phyloP scores from a whole-genome alignment of 2,888 invertebrate genomes.

The Hedya salicella region DNA sequence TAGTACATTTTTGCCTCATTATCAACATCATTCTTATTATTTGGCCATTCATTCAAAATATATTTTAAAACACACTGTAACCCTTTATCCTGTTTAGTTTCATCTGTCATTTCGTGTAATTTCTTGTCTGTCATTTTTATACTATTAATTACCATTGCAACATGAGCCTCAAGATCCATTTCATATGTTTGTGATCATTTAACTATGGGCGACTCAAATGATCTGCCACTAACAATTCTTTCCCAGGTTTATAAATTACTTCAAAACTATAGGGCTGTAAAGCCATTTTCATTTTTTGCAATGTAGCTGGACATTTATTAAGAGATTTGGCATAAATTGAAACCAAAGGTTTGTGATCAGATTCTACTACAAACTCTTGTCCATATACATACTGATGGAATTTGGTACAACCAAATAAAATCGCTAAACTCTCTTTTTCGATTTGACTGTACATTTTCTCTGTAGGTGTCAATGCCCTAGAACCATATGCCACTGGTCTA shows the following conservation, averaged over 20 bases:
- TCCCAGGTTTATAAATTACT: constrained; percentile 13
- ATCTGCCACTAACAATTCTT: constrained; percentile 7
- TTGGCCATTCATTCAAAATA: constrained; percentile 8
- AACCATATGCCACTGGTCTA: constrained; percentile 25
- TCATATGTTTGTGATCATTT: constrained; percentile 10
- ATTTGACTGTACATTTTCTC: constrained; percentile 34
- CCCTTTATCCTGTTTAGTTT: background rate
- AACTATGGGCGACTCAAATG: constrained; percentile 3
- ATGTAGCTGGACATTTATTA: constrained; percentile 1
- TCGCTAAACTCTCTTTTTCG: no score
- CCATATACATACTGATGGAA: no score
- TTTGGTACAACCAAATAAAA: constrained; percentile 37
- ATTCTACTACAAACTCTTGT: constrained; percentile 6
- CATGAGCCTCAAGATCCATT: constrained; percentile 1
- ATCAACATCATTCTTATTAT: constrained; percentile 2
- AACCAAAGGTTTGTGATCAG: constrained; percentile 19
- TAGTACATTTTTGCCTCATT: constrained; percentile 6
- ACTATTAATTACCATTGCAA: constrained; percentile 5
- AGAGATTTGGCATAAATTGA: constrained; percentile 12
- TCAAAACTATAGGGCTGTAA: constrained; percentile 10
- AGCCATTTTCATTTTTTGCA: background rate
- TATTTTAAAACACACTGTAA: constrained; percentile 10
- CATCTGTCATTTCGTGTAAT: background rate
- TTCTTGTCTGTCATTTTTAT: constrained; percentile 1
- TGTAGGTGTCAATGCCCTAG: constrained; percentile 5